Conservation (phyloP, 2,888 invertebrate species). For the Lamproptera curius region DNA sequence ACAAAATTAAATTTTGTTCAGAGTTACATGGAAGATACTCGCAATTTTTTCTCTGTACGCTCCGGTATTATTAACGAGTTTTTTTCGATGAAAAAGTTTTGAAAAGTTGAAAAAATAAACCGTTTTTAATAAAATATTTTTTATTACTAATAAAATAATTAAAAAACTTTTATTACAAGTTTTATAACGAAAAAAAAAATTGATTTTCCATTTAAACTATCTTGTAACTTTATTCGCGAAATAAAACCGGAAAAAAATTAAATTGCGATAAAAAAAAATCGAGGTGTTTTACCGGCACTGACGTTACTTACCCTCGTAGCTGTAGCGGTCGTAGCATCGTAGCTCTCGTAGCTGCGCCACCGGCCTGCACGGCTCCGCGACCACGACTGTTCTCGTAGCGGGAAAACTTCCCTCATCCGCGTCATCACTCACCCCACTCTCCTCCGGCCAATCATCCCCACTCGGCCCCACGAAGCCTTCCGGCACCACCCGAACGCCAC, state of each 20-base stretch:
- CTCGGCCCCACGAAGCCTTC: constrained; percentile 42
- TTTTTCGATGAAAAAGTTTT: too few relatives aligned
- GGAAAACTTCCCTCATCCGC: constrained; percentile 72
- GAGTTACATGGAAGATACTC: too few relatives aligned
- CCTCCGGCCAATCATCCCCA: constrained; percentile 52
- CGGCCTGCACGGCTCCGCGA: constrained; percentile 58
- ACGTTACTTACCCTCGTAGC: background rate
- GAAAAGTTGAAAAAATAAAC: too few relatives aligned
- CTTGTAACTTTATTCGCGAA: too few relatives aligned
- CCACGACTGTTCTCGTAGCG: constrained; percentile 70
- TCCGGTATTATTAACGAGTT: too few relatives aligned
- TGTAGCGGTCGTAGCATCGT: background rate
- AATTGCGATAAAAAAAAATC: too few relatives aligned
- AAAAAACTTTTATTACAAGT: background rate
- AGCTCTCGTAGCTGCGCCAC: constrained; percentile 37
- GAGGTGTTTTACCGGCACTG: too few relatives aligned
- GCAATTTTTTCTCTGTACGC: too few relatives aligned
- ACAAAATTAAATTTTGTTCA: too few relatives aligned
- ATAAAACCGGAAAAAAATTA: too few relatives aligned
- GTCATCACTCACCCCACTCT: constrained; percentile 68
- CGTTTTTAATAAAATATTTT: background rate
- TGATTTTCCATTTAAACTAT: too few relatives aligned
- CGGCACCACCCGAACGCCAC: constrained; percentile 51
- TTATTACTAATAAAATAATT: background rate
- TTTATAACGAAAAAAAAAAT: too few relatives aligned